A percentile compares a stretch with the other conserved stretches of the same genome.
Evolutionary conservation across 2,888 invertebrate species (phyloP).

Genomic region (Orchesella flavescens): DNA sequence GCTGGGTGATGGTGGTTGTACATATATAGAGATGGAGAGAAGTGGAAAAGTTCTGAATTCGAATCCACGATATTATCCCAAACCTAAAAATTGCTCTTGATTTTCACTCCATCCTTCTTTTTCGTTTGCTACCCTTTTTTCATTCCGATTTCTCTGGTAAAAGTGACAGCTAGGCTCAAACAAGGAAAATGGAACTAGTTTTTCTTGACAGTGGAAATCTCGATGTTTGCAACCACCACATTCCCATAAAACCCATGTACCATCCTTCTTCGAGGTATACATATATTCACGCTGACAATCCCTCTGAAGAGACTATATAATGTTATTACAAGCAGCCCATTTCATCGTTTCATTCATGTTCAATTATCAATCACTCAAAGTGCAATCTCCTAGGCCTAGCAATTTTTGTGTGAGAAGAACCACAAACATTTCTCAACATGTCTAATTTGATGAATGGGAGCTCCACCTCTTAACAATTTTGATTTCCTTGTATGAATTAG

Average conservation of each 20-base stretch:
- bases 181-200: conserved; percentile 37
- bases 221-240: neutral
- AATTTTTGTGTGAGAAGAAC: conserved; percentile 37
- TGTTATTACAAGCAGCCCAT: conserved; percentile 40
- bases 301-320: neutral
- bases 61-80: no score
- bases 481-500: no score
- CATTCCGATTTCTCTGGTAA: conserved; percentile 27
- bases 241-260: neutral
- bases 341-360: conserved; percentile 57
- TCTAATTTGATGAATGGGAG: conserved; percentile 45
- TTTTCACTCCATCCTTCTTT: conserved; percentile 8
- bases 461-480: conserved; percentile 40
- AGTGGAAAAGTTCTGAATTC: neutral
- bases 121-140: conserved; percentile 35
- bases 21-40: neutral
- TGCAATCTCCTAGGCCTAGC: conserved; percentile 43
- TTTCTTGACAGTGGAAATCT: conserved; percentile 42
- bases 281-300: no score
- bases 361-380: conserved; percentile 68
- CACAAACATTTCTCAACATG: conserved; percentile 53
- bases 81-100: conserved; percentile 21
- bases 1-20: no score
- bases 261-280: neutral
- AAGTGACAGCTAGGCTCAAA: conserved; percentile 45